Evolutionary conservation across 1,140 invertebrate genomes (phyloP), one percentile per base, ranked within the genome.

Genomic region (Philaenus spumarius): DNA sequence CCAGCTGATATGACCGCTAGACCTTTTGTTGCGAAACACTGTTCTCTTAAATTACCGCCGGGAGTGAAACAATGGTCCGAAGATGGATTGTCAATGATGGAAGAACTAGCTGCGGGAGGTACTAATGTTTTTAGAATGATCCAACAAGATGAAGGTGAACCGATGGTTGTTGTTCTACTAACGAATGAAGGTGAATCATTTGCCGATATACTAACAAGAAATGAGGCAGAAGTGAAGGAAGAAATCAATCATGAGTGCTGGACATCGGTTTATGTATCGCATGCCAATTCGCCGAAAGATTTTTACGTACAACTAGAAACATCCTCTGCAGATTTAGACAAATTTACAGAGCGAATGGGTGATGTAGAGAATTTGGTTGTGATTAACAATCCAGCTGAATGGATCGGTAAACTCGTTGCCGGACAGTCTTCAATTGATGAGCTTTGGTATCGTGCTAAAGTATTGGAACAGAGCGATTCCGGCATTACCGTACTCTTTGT

Each of bases 391-490:
- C 23, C 47, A 7, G 55, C 26, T 9, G n/a, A 47, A 2, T 5
- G 23, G 17, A 50, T 26, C 17, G 12, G 14, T n/a, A n/a, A 45
- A 26, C 20, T 47, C 26, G 24, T 57, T 39, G 81, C 78, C 1
- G 71, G 75, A 0, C n/a, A 84, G 0, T 84, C 82, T 62, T 79
- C 76, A 0, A 80, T 83, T 19, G 83, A 85, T 62, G 73, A 75
- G 19, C 70, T 75, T 11, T 88, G 80, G 77, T 87, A 87, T 61
- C 74, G 86, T 48, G 82, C 82, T 0, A 77, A 83, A 67, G 74
- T 87, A 30, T 70, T 85, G 22, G 77, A 78, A 5, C 75, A 81
- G 42, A 77, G 78, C 1, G 80, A 81, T 1, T n/a, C 37, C 1
- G 74, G 64, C 43, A 63, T 66, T n/a, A 71, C 86, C 1, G 79